Conservation (phyloP, 1,140 invertebrate species). For the Ceratosolen fusciceps region DNA sequence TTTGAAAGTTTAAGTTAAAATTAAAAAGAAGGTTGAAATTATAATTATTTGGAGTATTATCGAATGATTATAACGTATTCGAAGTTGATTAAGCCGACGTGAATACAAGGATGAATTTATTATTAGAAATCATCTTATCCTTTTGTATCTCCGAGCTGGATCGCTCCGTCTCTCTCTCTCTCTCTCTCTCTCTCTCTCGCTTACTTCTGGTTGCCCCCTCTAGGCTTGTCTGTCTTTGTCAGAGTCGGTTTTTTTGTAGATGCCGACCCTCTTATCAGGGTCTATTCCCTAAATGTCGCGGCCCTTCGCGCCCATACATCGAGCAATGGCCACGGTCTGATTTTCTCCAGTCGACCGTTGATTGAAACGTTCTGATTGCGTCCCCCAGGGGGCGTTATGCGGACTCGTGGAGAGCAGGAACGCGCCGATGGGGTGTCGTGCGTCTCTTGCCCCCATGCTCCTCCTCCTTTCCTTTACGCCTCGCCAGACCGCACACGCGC, state of each 20-base stretch:
- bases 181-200: background rate
- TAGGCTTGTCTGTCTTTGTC: too few species aligned
- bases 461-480: conserved; percentile 43
- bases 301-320: conserved; percentile 14
- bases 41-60: too few species aligned
- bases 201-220: background rate
- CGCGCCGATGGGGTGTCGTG: conserved; percentile 41
- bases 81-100: too few species aligned
- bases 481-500: conserved; percentile 55
- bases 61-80: too few species aligned
- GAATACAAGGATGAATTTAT: conserved; percentile 20
- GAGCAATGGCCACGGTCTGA: conserved; percentile 45
- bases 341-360: conserved; percentile 65
- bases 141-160: conserved; percentile 20
- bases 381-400: conserved; percentile 68
- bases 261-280: conserved; percentile 27
- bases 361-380: conserved; percentile 73
- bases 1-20: too few species aligned
- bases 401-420: conserved; percentile 61
- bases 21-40: too few species aligned
- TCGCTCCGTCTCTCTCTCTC: background rate
- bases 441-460: too few species aligned
- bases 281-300: background rate
- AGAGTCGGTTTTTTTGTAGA: background rate
- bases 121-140: background rate